These are phyloP conservation scores for Armadillidium nasatum DNA, from an alignment of 1,140 invertebrate species.

Conservation along the genomic window DNA sequence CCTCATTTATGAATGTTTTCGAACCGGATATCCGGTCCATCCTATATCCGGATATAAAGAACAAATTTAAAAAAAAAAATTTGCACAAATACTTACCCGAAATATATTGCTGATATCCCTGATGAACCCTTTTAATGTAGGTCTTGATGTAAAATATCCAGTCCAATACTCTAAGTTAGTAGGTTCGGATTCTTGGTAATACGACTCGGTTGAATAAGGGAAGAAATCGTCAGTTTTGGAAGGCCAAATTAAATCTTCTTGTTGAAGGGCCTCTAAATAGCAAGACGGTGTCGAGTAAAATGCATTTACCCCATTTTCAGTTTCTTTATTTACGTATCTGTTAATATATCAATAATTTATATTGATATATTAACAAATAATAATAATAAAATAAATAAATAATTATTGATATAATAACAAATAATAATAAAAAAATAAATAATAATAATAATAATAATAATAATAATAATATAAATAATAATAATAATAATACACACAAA, in stretches of 20 bases:
- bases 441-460: no score
- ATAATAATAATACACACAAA: no score
- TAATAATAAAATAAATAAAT: no score
- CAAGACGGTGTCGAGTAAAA: constrained; percentile 94
- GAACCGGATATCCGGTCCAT: no score
- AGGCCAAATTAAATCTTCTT: constrained; percentile 61
- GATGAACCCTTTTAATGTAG: constrained; percentile 66
- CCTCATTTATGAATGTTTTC: no score
- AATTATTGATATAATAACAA: no score
- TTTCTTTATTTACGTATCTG: constrained; percentile 57
- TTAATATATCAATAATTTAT: no score
- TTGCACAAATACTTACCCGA: constrained; percentile 26
- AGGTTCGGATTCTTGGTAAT: constrained; percentile 48
- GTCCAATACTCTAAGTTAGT: constrained; percentile 69
- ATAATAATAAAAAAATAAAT: no score
- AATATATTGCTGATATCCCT: constrained; percentile 37
- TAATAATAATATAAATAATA: no score
- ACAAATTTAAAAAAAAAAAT: no score
- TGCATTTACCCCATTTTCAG: constrained; percentile 60
- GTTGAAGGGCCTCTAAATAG: constrained; percentile 77
- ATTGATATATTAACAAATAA: no score
- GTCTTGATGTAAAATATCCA: constrained; percentile 88
- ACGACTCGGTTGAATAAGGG: constrained; percentile 73
- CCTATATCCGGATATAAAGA: no score
- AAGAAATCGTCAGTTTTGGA: constrained; percentile 48